Evolutionary conservation across 1,140 invertebrate species (phyloP), one percentile per base, ranked within the genome.

Genomic region (Hesperophylax magnus): DNA sequence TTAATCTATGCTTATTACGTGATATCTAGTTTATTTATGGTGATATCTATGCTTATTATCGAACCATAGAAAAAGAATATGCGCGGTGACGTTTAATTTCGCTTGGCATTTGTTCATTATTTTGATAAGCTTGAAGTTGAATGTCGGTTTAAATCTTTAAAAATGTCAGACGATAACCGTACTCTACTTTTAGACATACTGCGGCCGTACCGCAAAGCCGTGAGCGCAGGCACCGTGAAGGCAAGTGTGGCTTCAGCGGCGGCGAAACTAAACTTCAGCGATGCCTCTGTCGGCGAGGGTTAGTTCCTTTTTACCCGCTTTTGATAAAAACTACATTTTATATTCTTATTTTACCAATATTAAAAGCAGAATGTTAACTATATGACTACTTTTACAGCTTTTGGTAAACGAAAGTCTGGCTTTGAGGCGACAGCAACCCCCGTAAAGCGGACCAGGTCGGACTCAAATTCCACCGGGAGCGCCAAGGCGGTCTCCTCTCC

Each of bases 131-230:
- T 47, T 47, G 39, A 47, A 47, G 39, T 47, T 47, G 39, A 14
- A 47, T 63, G 34, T 15, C 56, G 60, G 76, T 53, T 17, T 20
- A 67, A 27, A 58, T 47, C 34, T 47, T 34, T 67, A 31, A 87
- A 85, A 67, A 90, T 90, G 88, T 87, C 88, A 77, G 87, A 88
- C 84, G 85, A 88, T 17, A 88, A 91, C 82, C 88, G 88, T 86
- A 90, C 89, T 60, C 83, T 90, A 63, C 87, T 89, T 71, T 87
- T 86, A 75, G 88, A 89, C 85, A 88, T 90, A 20, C 84, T 90
- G 27, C 86, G 89, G 80, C 89, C 89, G 8, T 90, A 90, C 82
- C 85, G 88, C 80, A 86, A 88, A 52, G 89, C 87, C 71, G 88
- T 90, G 81, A 88, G 88, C 9, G 39, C 67, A 18, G 31, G 52